Conservation (phyloP, 2,888 invertebrate genomes). For the Epinotia bilunana region DNA sequence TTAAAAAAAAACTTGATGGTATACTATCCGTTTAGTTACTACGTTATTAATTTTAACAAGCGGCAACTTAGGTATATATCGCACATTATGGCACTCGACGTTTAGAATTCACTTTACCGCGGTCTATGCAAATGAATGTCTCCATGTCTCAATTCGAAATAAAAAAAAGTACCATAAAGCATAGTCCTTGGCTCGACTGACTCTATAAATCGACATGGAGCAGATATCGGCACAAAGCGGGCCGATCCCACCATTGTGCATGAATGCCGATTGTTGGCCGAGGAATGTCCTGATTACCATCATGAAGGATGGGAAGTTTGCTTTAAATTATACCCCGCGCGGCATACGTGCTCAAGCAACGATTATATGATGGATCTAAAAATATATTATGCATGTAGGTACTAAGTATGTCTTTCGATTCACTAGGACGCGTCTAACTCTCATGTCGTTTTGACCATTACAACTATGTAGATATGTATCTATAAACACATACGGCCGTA, state of each 20-base stretch:
- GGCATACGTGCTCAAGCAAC: slow-evolving; percentile 4
- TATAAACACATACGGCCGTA: too few species aligned
- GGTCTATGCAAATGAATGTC: slow-evolving; percentile 13
- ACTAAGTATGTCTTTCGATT: neutral
- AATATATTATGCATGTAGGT: neutral
- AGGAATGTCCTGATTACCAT: slow-evolving; percentile 43
- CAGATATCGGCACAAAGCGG: slow-evolving; percentile 56
- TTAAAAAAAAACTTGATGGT: too few species aligned
- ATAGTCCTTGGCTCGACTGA: slow-evolving; percentile 27
- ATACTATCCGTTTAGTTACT: too few species aligned
- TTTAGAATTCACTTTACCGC: too few species aligned
- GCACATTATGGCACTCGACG: too few species aligned
- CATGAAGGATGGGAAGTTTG: slow-evolving; percentile 44
- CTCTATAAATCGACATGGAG: slow-evolving; percentile 57
- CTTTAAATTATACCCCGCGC: slow-evolving; percentile 30
- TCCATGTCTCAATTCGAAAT: neutral
- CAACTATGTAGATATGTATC: too few species aligned
- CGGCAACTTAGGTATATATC: too few species aligned
- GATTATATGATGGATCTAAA: neutral
- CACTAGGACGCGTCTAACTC: too few species aligned
- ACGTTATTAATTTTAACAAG: too few species aligned
- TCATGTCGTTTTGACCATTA: too few species aligned
- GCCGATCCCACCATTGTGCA: slow-evolving; percentile 61
- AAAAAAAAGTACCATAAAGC: slow-evolving; percentile 21
- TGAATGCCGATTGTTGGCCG: slow-evolving; percentile 31